A percentile compares a stretch with the other conserved stretches of the same genome.
phyloP scores from a whole-genome alignment of 2,888 invertebrate genomes.

The Leptura quadrifasciata region DNA sequence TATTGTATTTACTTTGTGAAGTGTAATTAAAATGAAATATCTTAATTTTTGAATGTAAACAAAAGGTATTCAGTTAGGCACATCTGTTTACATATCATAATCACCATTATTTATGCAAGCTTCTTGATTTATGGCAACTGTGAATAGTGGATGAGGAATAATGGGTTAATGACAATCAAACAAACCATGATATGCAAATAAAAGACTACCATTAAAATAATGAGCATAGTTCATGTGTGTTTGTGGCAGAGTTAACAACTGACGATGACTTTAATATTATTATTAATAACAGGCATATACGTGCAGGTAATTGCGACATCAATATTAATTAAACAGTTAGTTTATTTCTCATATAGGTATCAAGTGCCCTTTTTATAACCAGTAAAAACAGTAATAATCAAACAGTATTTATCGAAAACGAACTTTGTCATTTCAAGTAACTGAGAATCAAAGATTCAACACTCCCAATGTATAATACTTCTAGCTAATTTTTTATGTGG shows the following conservation, averaged over 20 bases:
- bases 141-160: background rate
- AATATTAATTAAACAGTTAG: too few relatives aligned
- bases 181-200: constrained; percentile 3
- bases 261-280: constrained; percentile 22
- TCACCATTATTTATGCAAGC: constrained; percentile 25
- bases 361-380: too few relatives aligned
- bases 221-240: background rate
- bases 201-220: constrained; percentile 10
- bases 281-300: constrained; percentile 14
- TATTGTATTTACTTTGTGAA: constrained; percentile 21
- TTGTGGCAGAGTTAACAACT: constrained; percentile 12
- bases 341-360: too few relatives aligned
- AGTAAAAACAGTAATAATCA: too few relatives aligned
- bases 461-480: too few relatives aligned
- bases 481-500: too few relatives aligned
- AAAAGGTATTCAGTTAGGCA: constrained; percentile 12
- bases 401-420: too few relatives aligned
- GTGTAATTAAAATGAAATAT: constrained; percentile 36
- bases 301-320: constrained; percentile 11
- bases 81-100: constrained; percentile 1
- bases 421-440: too few relatives aligned
- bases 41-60: constrained; percentile 5
- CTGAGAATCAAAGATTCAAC: too few relatives aligned
- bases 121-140: background rate
- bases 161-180: constrained; percentile 1